Percentiles rank a stretch among this genome's conserved stretches.
These are phyloP conservation scores for Pelecanus crispus DNA, from an alignment of 2,113 vertebrate genomes.

Conservation along the genomic window DNA sequence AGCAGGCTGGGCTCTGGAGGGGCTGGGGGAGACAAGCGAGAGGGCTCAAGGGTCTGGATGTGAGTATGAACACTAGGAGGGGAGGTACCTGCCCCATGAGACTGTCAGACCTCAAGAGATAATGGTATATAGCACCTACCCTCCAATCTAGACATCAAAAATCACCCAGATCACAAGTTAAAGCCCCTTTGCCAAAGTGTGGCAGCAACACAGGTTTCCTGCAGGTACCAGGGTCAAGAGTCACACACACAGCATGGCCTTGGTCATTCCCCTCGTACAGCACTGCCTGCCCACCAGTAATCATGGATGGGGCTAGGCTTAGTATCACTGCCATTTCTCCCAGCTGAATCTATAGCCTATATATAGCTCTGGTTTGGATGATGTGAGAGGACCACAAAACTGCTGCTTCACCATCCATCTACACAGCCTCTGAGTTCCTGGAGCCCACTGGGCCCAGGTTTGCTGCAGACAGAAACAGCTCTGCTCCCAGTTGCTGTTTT, in stretches of 20 bases:
- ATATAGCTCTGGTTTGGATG: background rate
- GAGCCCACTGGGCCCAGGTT: background rate
- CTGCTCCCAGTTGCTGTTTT: background rate
- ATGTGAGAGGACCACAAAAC: background rate
- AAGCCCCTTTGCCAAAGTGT: background rate
- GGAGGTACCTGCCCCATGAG: background rate
- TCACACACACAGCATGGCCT: background rate
- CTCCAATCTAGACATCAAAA: background rate
- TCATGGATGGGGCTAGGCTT: background rate
- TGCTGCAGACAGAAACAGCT: background rate
- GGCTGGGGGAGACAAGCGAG: rapidly evolving
- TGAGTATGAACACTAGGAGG: background rate
- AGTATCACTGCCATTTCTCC: background rate
- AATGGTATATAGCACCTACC: background rate
- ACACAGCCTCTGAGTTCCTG: background rate
- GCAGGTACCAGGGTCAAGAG: background rate
- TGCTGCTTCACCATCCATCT: background rate
- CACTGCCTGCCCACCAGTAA: background rate
- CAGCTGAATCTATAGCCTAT: background rate
- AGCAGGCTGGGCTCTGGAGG: background rate
- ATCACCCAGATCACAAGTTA: background rate
- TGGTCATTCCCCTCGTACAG: rapidly evolving
- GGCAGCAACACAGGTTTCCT: background rate
- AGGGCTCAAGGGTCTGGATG: background rate
- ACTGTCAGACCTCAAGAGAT: background rate